Percentiles rank a stretch among this genome's conserved stretches.
phyloP scores from a whole-genome alignment of 1,140 invertebrate species.

The Augochlora pura region DNA sequence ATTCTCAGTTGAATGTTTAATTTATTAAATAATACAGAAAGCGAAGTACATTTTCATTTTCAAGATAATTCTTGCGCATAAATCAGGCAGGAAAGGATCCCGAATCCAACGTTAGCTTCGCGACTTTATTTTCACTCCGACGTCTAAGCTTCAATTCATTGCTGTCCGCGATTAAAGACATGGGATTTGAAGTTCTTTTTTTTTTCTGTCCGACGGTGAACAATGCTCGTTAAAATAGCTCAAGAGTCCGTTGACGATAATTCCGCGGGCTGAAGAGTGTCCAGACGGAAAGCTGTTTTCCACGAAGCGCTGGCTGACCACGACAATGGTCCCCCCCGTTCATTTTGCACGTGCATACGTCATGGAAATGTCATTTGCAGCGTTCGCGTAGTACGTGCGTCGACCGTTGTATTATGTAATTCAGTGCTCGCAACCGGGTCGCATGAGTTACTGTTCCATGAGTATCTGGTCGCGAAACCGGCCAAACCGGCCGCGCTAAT shows the following conservation, averaged over 20 bases:
- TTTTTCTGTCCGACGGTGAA: too few species aligned
- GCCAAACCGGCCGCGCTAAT: constrained; percentile 61
- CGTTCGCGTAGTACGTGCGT: constrained; percentile 34
- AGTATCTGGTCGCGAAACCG: constrained; percentile 54
- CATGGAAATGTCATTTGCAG: constrained; percentile 63
- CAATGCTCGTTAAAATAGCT: background rate
- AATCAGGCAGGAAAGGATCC: too few species aligned
- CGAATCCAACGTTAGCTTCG: too few species aligned
- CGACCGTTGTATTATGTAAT: constrained; percentile 60
- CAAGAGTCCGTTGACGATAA: background rate
- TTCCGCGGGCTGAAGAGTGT: background rate
- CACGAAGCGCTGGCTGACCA: background rate
- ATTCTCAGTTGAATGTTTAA: too few species aligned
- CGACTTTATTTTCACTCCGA: too few species aligned
- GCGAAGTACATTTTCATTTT: too few species aligned
- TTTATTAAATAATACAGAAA: too few species aligned
- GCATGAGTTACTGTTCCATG: constrained; percentile 62
- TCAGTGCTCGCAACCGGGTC: constrained; percentile 62
- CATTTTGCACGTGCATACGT: constrained; percentile 42
- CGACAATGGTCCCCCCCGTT: constrained; percentile 3
- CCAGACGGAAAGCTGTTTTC: constrained; percentile 2
- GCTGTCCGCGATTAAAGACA: too few species aligned
- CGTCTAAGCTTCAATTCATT: too few species aligned
- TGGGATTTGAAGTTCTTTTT: too few species aligned
- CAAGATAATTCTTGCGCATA: too few species aligned